A percentile compares a stretch with the other conserved stretches of the same genome.
Conservation (phyloP, 2,888 invertebrate species). For the Parnassius orleans region DNA sequence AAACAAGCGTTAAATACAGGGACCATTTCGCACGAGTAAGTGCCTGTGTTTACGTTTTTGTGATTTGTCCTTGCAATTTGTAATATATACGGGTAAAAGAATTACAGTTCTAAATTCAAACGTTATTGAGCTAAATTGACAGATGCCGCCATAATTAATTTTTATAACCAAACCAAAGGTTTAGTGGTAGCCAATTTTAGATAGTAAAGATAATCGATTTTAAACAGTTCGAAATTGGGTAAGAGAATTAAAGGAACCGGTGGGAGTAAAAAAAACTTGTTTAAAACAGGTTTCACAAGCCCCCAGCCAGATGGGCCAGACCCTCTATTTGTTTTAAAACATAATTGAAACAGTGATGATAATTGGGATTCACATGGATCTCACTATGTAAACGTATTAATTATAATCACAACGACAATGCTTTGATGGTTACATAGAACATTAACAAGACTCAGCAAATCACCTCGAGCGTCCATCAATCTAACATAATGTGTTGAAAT, state of each 20-base stretch:
- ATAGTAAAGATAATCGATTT: slow-evolving; percentile 18
- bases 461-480: slow-evolving; percentile 41
- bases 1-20: too few relatives aligned
- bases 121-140: too few relatives aligned
- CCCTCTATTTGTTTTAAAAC: slow-evolving; percentile 67
- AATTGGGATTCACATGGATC: slow-evolving; percentile 60
- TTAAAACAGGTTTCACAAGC: slow-evolving; percentile 40
- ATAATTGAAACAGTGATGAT: slow-evolving; percentile 60
- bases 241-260: slow-evolving; percentile 21
- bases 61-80: too few relatives aligned
- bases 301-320: slow-evolving; percentile 37
- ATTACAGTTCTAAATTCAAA: too few relatives aligned
- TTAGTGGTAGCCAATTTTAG: too few relatives aligned
- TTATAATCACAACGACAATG: slow-evolving; percentile 60
- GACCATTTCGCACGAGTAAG: too few relatives aligned
- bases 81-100: too few relatives aligned
- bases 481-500: slow-evolving; percentile 25
- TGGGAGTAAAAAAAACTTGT: slow-evolving; percentile 25
- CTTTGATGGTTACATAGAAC: slow-evolving; percentile 39
- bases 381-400: slow-evolving; percentile 69
- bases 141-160: too few relatives aligned
- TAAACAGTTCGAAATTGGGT: slow-evolving; percentile 20
- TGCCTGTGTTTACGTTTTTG: too few relatives aligned
- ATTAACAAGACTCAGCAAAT: slow-evolving; percentile 53
- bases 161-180: too few relatives aligned